Evolutionary conservation across 2,888 invertebrate genomes (phyloP).

Genomic region (Cacoxenus indagator): DNA sequence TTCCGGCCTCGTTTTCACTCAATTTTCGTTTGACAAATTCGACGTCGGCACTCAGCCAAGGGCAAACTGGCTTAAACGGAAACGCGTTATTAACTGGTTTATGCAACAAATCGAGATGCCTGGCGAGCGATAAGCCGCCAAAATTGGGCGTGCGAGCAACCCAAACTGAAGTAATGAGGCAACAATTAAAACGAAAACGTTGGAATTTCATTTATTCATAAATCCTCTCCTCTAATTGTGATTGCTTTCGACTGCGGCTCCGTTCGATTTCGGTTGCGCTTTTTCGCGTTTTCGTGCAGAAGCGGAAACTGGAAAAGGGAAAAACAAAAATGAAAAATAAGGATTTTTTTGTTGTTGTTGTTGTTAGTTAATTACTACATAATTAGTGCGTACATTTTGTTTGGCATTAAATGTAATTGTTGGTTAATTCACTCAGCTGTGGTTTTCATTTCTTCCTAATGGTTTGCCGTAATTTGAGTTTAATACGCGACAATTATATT

Average conservation of each 20-base stretch:
- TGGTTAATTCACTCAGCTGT: slow-evolving; percentile 20
- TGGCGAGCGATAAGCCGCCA: slow-evolving; percentile 44
- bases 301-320: neutral
- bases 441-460: slow-evolving; percentile 46
- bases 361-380: slow-evolving; percentile 11
- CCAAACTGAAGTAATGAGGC: slow-evolving; percentile 42
- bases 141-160: neutral
- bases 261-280: neutral
- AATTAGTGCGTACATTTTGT: slow-evolving; percentile 18
- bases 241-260: slow-evolving; percentile 32
- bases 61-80: slow-evolving; percentile 62
- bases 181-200: slow-evolving; percentile 64
- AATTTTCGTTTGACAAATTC: slow-evolving; percentile 46
- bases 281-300: neutral
- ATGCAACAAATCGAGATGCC: slow-evolving; percentile 66
- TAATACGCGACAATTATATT: slow-evolving; percentile 61
- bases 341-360: slow-evolving; percentile 32
- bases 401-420: slow-evolving; percentile 40
- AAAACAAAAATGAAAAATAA: neutral
- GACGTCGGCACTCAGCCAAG: neutral
- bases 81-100: slow-evolving; percentile 68
- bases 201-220: slow-evolving; percentile 61
- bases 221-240: slow-evolving; percentile 65
- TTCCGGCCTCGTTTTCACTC: slow-evolving; percentile 56
- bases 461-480: slow-evolving; percentile 51